Percentiles rank a stretch among this genome's conserved stretches.
Evolutionary conservation across 2,797 vertebrate species (phyloP).

Genomic region (Passerculus sandwichensis): DNA sequence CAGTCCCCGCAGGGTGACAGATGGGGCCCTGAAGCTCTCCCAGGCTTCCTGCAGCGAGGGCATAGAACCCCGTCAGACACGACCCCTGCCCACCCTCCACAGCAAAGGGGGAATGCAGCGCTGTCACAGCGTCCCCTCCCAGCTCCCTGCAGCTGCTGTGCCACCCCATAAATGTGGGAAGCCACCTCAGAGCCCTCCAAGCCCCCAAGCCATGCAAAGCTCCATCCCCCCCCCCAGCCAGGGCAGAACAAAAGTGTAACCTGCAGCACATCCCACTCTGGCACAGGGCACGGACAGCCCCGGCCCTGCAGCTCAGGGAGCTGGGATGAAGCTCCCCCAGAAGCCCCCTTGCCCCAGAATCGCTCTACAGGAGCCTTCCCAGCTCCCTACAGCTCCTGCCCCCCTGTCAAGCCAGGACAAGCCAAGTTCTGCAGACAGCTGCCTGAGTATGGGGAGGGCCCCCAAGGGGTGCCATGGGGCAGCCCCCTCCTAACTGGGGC

Average conservation of each 20-base stretch:
- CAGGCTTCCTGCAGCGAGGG: rapidly evolving
- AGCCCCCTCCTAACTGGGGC: not conserved
- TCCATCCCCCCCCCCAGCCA: not conserved
- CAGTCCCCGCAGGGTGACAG: not conserved
- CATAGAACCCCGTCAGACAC: not conserved
- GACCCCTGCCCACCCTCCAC: rapidly evolving
- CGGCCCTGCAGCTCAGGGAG: rapidly evolving
- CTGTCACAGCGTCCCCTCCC: rapidly evolving
- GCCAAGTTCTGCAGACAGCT: not conserved
- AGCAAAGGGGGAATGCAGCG: rapidly evolving
- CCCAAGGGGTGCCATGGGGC: not conserved
- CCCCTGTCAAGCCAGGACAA: rapidly evolving
- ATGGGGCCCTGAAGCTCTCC: too few species aligned
- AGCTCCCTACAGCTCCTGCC: not conserved
- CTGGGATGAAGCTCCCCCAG: not conserved
- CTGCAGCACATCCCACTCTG: not conserved
- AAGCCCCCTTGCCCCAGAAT: not conserved
- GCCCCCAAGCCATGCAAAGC: not conserved
- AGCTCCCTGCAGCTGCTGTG: rapidly evolving
- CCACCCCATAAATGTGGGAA: not conserved
- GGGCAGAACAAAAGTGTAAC: not conserved
- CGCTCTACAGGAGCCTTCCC: not conserved
- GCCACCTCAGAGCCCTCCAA: not conserved
- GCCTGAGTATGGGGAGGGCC: not conserved
- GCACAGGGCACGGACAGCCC: rapidly evolving